phyloP scores from a whole-genome alignment of 2,888 invertebrate genomes.

The Ptychoptera albimana region DNA sequence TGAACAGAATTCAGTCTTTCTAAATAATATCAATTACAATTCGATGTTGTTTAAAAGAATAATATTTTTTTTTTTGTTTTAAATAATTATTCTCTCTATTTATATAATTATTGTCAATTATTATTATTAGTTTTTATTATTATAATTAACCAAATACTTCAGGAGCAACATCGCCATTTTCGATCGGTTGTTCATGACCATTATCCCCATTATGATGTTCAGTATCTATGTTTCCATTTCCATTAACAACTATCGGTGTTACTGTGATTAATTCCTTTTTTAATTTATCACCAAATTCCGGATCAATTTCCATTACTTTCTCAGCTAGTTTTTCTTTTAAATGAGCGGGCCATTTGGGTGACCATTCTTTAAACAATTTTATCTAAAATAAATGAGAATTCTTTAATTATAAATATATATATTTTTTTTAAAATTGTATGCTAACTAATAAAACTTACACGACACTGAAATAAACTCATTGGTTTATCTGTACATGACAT shows the following conservation, averaged over 20 bases:
- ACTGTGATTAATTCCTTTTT: slow-evolving; percentile 1
- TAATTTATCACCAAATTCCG: slow-evolving; percentile 41
- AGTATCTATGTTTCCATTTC: slow-evolving; percentile 2
- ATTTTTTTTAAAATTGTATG: neutral
- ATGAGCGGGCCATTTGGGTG: slow-evolving; percentile 57
- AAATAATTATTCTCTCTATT: too few relatives aligned
- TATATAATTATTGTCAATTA: too few relatives aligned
- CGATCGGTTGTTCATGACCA: slow-evolving; percentile 1
- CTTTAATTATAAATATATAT: neutral
- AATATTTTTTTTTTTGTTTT: too few relatives aligned
- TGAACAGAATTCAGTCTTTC: too few relatives aligned
- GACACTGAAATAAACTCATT: slow-evolving; percentile 66
- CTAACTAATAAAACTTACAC: slow-evolving; percentile 36
- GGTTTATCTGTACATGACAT: slow-evolving; percentile 58
- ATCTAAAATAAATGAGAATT: slow-evolving; percentile 33
- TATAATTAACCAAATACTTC: slow-evolving; percentile 5
- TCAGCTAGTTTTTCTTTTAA: slow-evolving; percentile 53
- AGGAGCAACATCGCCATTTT: slow-evolving; percentile 5
- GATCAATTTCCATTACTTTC: slow-evolving; percentile 53
- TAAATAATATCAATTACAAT: too few relatives aligned
- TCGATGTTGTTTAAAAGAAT: too few relatives aligned
- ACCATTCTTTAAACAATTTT: slow-evolving; percentile 75
- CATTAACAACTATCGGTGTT: slow-evolving; percentile 7
- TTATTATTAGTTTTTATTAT: too few relatives aligned
- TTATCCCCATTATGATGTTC: slow-evolving; percentile 13